phyloP scores from a whole-genome alignment of 2,888 invertebrate genomes.

The Polyommatus iphigenia region DNA sequence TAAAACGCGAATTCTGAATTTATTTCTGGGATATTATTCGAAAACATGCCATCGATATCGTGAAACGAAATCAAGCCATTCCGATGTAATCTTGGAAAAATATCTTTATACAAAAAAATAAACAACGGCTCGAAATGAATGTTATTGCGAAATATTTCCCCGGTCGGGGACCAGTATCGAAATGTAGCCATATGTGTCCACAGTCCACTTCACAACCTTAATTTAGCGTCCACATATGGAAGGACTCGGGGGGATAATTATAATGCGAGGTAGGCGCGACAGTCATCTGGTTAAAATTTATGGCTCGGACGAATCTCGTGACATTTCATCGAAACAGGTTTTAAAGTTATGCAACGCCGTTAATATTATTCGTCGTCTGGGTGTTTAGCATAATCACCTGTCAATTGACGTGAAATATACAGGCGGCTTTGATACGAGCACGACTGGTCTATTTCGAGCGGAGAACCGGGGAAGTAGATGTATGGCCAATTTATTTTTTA shows the following conservation, averaged over 20 bases:
- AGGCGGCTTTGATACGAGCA: not conserved
- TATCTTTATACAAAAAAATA: constrained; percentile 20
- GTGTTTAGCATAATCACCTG: constrained; percentile 66
- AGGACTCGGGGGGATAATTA: constrained; percentile 53
- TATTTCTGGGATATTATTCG: constrained; percentile 23
- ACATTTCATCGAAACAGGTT: constrained; percentile 69
- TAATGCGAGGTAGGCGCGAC: constrained; percentile 57
- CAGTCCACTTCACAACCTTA: constrained; percentile 46
- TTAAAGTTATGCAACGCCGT: constrained; percentile 71
- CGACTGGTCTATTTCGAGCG: constrained; percentile 27
- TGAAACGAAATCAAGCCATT: constrained; percentile 20
- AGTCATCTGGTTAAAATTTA: constrained; percentile 61
- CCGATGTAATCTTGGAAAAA: constrained; percentile 7
- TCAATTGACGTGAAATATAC: constrained; percentile 53
- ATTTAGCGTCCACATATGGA: constrained; percentile 53
- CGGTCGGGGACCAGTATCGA: constrained; percentile 21
- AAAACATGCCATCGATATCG: constrained; percentile 16
- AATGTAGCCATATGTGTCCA: constrained; percentile 26
- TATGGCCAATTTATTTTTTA: not conserved
- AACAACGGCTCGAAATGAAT: constrained; percentile 8
- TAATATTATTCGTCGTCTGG: constrained; percentile 56
- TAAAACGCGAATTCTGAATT: constrained; percentile 23
- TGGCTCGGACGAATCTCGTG: constrained; percentile 58
- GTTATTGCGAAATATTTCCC: constrained; percentile 23
- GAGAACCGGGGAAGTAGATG: not conserved